phyloP scores from a whole-genome alignment of 2,888 invertebrate genomes.

The Cheilosia soror region DNA sequence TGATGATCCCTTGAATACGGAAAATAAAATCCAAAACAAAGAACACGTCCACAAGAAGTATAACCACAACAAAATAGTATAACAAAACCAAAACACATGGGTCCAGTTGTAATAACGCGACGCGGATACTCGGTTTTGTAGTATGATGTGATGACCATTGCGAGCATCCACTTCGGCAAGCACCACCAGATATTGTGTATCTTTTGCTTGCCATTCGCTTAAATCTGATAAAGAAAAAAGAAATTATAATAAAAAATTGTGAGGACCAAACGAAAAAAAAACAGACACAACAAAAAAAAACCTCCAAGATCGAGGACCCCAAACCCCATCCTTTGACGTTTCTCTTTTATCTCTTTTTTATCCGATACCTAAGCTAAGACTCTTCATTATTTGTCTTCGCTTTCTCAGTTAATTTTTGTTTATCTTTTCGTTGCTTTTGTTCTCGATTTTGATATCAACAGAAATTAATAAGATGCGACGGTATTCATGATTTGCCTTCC shows the following conservation, averaged over 20 bases:
- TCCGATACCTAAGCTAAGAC: slow-evolving; percentile 46
- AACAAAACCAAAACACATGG: slow-evolving; percentile 53
- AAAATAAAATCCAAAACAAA: slow-evolving; percentile 52
- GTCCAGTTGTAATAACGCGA: slow-evolving; percentile 63
- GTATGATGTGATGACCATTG: slow-evolving; percentile 46
- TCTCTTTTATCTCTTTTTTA: slow-evolving; percentile 43
- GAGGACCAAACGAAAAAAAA: slow-evolving; percentile 31
- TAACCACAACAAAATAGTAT: slow-evolving; percentile 7
- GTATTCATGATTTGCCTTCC: slow-evolving; percentile 72
- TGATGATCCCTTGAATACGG: slow-evolving; percentile 39
- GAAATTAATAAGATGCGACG: slow-evolving; percentile 76
- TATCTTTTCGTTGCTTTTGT: slow-evolving; percentile 67
- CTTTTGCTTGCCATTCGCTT: slow-evolving; percentile 66
- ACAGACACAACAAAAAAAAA: slow-evolving; percentile 18
- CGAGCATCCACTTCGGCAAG: slow-evolving; percentile 66
- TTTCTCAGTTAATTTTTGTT: slow-evolving; percentile 69
- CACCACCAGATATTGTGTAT: slow-evolving; percentile 60
- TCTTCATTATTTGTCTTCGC: slow-evolving; percentile 74
- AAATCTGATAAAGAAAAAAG: slow-evolving; percentile 70
- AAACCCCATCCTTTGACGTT: slow-evolving; percentile 26
- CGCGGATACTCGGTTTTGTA: slow-evolving; percentile 35
- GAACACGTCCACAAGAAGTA: slow-evolving; percentile 6
- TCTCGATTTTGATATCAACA: slow-evolving; percentile 70
- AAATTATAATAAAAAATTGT: slow-evolving; percentile 66
- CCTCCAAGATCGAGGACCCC: slow-evolving; percentile 50